These are phyloP conservation scores for Caenorhabditis virilis DNA, from an alignment of 2,888 invertebrate genomes.

Conservation along the genomic window DNA sequence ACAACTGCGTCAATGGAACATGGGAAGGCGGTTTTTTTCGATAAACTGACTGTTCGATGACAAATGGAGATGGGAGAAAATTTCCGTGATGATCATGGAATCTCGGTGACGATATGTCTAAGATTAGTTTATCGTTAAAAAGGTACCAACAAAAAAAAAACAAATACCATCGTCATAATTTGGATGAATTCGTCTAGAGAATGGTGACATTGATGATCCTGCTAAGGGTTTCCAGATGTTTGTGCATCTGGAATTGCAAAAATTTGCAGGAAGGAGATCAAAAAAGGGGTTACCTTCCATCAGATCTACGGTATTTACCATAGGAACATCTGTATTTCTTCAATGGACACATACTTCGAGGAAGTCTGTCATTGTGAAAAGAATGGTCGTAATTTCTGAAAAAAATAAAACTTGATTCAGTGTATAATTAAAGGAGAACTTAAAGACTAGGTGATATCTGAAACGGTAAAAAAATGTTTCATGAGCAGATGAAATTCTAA, in stretches of 20 bases:
- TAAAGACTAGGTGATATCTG: too few species aligned
- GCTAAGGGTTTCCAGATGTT: not conserved
- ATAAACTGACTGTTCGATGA: conserved; percentile 10
- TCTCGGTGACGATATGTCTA: conserved; percentile 10
- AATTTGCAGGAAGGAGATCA: not conserved
- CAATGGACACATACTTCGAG: conserved; percentile 15
- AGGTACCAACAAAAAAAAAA: too few species aligned
- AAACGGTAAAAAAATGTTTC: too few species aligned
- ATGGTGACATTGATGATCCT: conserved; percentile 4
- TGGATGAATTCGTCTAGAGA: conserved; percentile 19
- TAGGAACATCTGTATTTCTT: conserved; percentile 20
- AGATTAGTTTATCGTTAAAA: not conserved
- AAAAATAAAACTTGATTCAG: too few species aligned
- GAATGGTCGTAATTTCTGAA: conserved; percentile 4
- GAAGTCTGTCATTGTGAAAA: conserved; percentile 6
- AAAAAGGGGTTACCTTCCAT: conserved; percentile 12
- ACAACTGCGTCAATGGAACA: conserved; percentile 8
- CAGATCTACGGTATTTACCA: conserved; percentile 20
- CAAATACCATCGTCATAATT: conserved; percentile 27
- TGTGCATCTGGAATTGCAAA: conserved; percentile 7
- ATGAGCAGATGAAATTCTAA: too few species aligned
- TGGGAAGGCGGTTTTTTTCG: not conserved
- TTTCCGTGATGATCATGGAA: conserved; percentile 2
- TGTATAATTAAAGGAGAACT: too few species aligned
- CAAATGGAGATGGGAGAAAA: conserved; percentile 7